These are phyloP conservation scores for Drosophila carrolli DNA, from an alignment of 1,140 invertebrate species.

Conservation along the genomic window DNA sequence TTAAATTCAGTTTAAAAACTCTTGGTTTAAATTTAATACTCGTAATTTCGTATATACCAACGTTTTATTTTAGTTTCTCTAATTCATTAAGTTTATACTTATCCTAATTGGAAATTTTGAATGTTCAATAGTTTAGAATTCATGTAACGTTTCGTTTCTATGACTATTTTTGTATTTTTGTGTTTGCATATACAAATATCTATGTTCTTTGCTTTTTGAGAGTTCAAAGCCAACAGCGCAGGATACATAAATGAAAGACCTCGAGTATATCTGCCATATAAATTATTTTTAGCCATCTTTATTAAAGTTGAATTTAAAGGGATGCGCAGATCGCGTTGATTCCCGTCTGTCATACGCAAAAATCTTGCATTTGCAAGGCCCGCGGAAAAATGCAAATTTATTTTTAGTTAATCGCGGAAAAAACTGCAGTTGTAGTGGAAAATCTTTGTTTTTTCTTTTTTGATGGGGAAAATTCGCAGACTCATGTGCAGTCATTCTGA, in stretches of 20 bases:
- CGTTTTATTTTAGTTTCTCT: no score
- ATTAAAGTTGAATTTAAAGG: conserved; percentile 36
- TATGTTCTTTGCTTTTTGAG: background rate
- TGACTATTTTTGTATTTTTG: no score
- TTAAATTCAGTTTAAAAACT: no score
- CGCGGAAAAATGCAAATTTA: conserved; percentile 58
- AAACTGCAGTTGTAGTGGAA: conserved; percentile 50
- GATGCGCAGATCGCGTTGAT: conserved; percentile 1
- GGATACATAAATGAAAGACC: background rate
- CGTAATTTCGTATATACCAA: no score
- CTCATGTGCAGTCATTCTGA: conserved; percentile 49
- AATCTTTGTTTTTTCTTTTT: conserved; percentile 44
- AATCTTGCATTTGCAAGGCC: conserved; percentile 39
- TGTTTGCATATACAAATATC: no score
- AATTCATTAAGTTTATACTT: no score
- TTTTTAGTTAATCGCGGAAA: conserved; percentile 60
- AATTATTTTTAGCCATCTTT: conserved; percentile 33
- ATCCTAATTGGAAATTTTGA: no score
- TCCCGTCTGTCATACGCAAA: conserved; percentile 44
- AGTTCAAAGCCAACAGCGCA: background rate
- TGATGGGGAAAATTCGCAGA: conserved; percentile 25
- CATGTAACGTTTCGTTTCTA: no score
- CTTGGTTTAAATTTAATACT: no score
- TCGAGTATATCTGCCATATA: background rate
- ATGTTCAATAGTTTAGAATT: no score